phyloP scores from a whole-genome alignment of 1,140 invertebrate genomes.

The Cyphomyrmex costatus region DNA sequence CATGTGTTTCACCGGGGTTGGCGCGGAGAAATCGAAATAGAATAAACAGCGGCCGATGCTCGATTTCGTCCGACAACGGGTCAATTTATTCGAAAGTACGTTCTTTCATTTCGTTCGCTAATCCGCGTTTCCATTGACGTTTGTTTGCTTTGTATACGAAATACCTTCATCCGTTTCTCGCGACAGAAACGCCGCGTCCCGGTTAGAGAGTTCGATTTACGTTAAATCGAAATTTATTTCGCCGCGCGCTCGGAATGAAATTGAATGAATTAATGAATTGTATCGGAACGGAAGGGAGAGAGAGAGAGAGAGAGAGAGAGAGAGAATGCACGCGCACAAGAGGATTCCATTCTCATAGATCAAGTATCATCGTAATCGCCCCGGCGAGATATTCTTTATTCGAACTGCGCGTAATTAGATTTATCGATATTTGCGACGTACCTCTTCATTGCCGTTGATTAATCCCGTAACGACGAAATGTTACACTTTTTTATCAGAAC shows the following conservation, averaged over 20 bases:
- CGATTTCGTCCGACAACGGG: slow-evolving; percentile 54
- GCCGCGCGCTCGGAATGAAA: slow-evolving; percentile 50
- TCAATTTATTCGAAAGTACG: slow-evolving; percentile 62
- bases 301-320: background rate
- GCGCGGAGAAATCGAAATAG: slow-evolving; percentile 41
- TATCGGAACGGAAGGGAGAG: background rate
- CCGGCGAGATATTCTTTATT: slow-evolving; percentile 43
- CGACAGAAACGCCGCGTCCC: slow-evolving; percentile 29
- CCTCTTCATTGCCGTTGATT: slow-evolving; percentile 38
- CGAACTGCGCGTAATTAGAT: slow-evolving; percentile 42
- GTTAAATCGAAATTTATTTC: slow-evolving; percentile 60
- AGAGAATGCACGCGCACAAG: background rate
- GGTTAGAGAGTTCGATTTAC: slow-evolving; percentile 56
- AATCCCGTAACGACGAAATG: slow-evolving; percentile 44
- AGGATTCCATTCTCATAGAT: slow-evolving; percentile 23
- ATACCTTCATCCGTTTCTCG: slow-evolving; percentile 57
- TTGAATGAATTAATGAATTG: slow-evolving; percentile 64
- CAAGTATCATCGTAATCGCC: slow-evolving; percentile 44
- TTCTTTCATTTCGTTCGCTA: slow-evolving; percentile 57
- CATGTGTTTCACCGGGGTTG: slow-evolving; percentile 13
- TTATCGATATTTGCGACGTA: slow-evolving; percentile 43
- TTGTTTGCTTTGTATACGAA: slow-evolving; percentile 57
- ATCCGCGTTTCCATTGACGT: slow-evolving; percentile 59
- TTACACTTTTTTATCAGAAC: background rate
- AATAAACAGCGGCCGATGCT: slow-evolving; percentile 53